Percentiles rank a stretch among this genome's conserved stretches.
These are phyloP conservation scores for Verasper variegatus DNA, from an alignment of 2,113 vertebrate genomes.

Conservation along the genomic window DNA sequence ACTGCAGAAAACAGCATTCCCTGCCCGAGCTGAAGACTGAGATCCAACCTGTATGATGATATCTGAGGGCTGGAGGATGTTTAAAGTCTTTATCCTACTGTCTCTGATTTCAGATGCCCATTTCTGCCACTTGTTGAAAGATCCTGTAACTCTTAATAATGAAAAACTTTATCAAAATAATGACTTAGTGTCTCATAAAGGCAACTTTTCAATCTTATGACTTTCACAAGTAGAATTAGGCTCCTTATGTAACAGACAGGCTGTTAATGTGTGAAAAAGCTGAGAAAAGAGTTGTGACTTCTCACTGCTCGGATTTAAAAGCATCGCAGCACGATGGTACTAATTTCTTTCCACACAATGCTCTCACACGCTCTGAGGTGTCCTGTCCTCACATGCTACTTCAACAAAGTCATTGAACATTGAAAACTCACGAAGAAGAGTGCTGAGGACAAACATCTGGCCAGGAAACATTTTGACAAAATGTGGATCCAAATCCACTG, in stretches of 20 bases:
- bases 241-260: not conserved
- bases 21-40: not conserved
- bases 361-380: not conserved
- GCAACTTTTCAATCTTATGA: too few species aligned
- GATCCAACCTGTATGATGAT: too few species aligned
- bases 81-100: not conserved
- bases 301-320: not conserved
- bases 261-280: not conserved
- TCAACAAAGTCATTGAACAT: not conserved
- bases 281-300: not conserved
- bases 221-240: too few species aligned
- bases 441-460: not conserved
- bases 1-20: not conserved
- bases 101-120: not conserved
- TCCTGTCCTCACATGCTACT: too few species aligned
- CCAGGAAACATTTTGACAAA: not conserved
- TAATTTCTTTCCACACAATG: not conserved
- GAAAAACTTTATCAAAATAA: too few species aligned
- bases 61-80: not conserved
- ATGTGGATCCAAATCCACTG: not conserved
- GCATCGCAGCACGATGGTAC: not conserved
- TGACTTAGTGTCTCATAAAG: too few species aligned
- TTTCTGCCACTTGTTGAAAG: too few species aligned
- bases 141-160: too few species aligned
- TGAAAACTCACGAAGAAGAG: not conserved